Evolutionary conservation across 1,140 invertebrate genomes (phyloP).

Genomic region (Metopolophium dirhodum): DNA sequence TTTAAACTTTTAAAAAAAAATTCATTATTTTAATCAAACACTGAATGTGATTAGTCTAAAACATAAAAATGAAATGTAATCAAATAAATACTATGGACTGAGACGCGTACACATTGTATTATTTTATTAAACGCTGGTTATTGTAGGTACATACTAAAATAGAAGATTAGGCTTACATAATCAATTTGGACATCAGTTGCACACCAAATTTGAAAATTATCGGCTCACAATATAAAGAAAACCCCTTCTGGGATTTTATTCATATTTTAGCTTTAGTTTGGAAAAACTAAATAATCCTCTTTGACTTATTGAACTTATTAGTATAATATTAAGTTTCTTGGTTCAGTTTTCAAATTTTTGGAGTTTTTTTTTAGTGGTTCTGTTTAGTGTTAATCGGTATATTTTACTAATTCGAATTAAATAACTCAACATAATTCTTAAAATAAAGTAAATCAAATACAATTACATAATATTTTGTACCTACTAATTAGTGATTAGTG

Average conservation of each 20-base stretch:
- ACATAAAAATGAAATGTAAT: background rate
- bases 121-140: no score
- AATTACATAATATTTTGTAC: background rate
- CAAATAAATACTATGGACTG: no score
- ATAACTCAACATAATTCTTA: background rate
- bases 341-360: background rate
- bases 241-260: background rate
- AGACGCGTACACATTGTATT: background rate
- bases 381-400: background rate
- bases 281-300: background rate
- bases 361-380: background rate
- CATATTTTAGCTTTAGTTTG: constrained; percentile 15
- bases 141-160: background rate
- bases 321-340: constrained; percentile 5
- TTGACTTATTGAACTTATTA: constrained; percentile 46
- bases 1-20: no score
- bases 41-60: background rate
- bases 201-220: background rate
- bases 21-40: no score
- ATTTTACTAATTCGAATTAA: background rate
- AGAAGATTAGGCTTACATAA: background rate
- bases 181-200: background rate
- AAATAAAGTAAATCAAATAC: background rate
- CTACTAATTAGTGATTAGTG: background rate
- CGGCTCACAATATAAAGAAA: background rate